These are phyloP conservation scores for Myopa testacea DNA, from an alignment of 2,888 invertebrate genomes.

Conservation along the genomic window DNA sequence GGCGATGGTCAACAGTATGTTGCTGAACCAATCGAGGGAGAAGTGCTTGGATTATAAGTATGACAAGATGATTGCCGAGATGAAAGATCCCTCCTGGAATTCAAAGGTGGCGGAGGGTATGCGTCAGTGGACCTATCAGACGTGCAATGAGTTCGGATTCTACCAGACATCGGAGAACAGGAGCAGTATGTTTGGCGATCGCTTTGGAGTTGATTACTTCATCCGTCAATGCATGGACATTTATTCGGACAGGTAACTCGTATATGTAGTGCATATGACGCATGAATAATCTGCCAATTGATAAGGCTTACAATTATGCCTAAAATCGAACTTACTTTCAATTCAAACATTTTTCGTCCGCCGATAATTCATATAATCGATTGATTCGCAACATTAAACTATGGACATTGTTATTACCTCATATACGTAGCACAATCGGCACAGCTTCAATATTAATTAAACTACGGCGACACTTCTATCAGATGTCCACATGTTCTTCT, in stretches of 20 bases:
- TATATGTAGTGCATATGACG: not conserved
- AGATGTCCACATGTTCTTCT: too few species aligned
- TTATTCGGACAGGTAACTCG: constrained; percentile 77
- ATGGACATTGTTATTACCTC: too few species aligned
- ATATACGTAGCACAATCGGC: too few species aligned
- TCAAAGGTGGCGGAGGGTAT: constrained; percentile 76
- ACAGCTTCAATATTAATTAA: too few species aligned
- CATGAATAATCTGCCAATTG: too few species aligned
- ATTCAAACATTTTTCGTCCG: too few species aligned
- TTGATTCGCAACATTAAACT: too few species aligned
- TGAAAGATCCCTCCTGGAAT: constrained; percentile 78
- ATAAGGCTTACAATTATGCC: too few species aligned
- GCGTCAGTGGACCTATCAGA: constrained; percentile 94
- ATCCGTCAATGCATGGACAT: constrained; percentile 85
- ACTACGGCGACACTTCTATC: too few species aligned
- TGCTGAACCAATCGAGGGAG: constrained; percentile 76
- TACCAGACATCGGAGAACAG: constrained; percentile 83
- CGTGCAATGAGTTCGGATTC: constrained; percentile 96
- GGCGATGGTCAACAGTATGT: constrained; percentile 78
- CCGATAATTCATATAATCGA: too few species aligned
- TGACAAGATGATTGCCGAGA: constrained; percentile 76
- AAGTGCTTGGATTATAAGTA: constrained; percentile 89
- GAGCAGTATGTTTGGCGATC: constrained; percentile 77
- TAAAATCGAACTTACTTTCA: too few species aligned
- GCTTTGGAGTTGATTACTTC: constrained; percentile 82